Base-by-base conservation (phyloP, 53 echinoderm and acorn worm genomes). In the Astropecten irregularis region DNA sequence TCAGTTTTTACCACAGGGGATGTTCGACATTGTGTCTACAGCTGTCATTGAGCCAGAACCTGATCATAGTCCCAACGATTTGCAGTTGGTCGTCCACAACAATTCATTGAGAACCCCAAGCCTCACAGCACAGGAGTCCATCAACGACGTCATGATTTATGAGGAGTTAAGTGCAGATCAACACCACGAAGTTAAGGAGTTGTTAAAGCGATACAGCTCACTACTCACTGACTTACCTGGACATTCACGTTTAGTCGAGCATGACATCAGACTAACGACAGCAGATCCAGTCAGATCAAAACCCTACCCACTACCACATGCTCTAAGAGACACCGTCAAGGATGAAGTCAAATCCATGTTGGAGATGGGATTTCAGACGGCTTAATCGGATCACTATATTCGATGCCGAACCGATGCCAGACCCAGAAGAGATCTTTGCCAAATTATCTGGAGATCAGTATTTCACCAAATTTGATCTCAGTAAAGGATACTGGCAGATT, bases 401-500 rank as follows among this genome's bases (percentile, higher is more conserved):
- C 26, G 87, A 91, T 56, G 57, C 91, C 6, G 84, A 83, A 66
- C 87, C 87, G 11, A 68, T 87, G 9, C 84, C 87, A 27, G 49
- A 91, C 20, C 26, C 50, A 1, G 84, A 91, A 0, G 87, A 87
- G n/a, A 71, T 91, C 15, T 83, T 87, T 39, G 40, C 84, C 2
- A 35, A 69, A 38, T 29, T 91, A 21, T 46, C 83, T 1, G 28
- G 42, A 3, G 61, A 26, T 16, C 58, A 40, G 18, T 91, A 76
- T 25, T 87, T 90, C 51, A 65, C 83, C 1, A 83, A 86, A 49
- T 35, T 91, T 9, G 87, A 91, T 25, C 20, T 87, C 10, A 59
- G 50, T 0, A 87, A 91, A 34, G 91, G 47, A 25, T 91, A 91
- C 40, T 87, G 84, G 84, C 87, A 87, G 22, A 51, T 91, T 2